Percentiles rank a stretch among this genome's conserved stretches.
Evolutionary conservation across 2,888 invertebrate species (phyloP).

Genomic region (Cylindroiulus punctatus): DNA sequence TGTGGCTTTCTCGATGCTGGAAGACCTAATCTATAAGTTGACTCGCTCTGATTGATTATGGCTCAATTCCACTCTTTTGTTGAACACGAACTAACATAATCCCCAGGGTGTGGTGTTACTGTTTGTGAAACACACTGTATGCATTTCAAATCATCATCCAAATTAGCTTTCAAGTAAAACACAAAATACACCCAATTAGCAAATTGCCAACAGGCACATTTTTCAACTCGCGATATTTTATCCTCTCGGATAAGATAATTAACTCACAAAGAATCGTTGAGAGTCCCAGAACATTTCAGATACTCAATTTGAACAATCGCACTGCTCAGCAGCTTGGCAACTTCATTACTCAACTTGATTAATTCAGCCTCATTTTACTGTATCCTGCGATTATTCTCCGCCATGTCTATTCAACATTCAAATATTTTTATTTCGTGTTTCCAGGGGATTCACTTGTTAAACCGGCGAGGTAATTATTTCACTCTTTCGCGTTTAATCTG

Average conservation of each 20-base stretch:
- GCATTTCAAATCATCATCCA: neutral
- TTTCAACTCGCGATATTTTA: neutral
- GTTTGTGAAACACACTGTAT: too few species aligned
- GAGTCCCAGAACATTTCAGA: too few species aligned
- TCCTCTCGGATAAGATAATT: neutral
- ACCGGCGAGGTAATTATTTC: neutral
- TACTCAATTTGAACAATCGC: neutral
- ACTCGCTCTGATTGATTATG: too few species aligned
- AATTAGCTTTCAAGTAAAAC: neutral
- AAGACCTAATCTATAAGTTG: too few species aligned
- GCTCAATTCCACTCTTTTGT: too few species aligned
- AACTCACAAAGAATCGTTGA: neutral
- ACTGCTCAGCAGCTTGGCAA: neutral
- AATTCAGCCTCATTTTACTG: neutral
- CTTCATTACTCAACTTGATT: neutral
- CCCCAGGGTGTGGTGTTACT: too few species aligned
- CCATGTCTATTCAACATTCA: neutral
- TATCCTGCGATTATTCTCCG: neutral
- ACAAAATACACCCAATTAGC: neutral
- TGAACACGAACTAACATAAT: too few species aligned
- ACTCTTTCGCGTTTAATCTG: neutral
- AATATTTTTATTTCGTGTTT: neutral
- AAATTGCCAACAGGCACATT: neutral
- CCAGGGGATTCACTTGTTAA: neutral
- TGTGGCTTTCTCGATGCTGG: too few species aligned